phyloP scores from a whole-genome alignment of 2,888 invertebrate species.

The Mayetiola destructor region DNA sequence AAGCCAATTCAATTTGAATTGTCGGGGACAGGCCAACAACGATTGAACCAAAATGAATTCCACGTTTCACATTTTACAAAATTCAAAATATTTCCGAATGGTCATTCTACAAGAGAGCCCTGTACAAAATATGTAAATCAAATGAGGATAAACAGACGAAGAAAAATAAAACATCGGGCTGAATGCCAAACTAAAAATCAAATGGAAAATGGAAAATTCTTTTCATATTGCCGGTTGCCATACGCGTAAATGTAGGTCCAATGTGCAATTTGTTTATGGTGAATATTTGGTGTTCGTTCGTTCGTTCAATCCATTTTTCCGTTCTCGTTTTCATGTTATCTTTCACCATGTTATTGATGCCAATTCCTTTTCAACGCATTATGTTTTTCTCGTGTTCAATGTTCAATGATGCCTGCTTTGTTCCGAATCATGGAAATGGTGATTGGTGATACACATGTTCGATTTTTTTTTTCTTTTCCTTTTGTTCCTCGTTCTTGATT shows the following conservation, averaged over 20 bases:
- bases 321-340: neutral
- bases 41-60: conserved; percentile 5
- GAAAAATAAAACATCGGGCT: neutral
- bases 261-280: neutral
- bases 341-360: neutral
- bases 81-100: conserved; percentile 1
- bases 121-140: no score
- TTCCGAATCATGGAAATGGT: neutral
- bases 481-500: neutral
- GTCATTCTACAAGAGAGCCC: conserved; percentile 3
- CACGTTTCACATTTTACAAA: no score
- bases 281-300: neutral
- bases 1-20: neutral
- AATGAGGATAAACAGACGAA: no score
- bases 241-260: neutral
- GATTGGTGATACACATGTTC: neutral
- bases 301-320: neutral
- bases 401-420: neutral
- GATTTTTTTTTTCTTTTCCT: neutral
- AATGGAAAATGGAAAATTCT: neutral
- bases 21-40: neutral
- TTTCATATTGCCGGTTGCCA: neutral
- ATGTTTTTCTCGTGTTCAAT: neutral
- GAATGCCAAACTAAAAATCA: neutral
- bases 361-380: neutral